Conservation (phyloP, 1,140 invertebrate species). For the Drosophila orosa region DNA sequence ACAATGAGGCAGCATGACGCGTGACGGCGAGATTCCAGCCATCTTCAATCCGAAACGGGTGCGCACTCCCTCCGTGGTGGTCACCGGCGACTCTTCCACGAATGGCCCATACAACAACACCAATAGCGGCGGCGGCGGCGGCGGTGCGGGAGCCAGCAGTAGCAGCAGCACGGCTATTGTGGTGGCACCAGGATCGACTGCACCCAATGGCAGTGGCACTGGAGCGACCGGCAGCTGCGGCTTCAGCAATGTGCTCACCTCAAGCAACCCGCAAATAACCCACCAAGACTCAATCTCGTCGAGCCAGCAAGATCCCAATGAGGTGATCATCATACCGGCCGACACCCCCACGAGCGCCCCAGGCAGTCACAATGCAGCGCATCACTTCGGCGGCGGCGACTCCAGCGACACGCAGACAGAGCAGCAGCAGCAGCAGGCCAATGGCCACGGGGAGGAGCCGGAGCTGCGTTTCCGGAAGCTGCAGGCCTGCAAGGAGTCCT, state of each 20-base stretch:
- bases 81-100: slow-evolving; percentile 87
- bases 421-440: slow-evolving; percentile 64
- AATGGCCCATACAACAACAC: slow-evolving; percentile 85
- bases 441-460: slow-evolving; percentile 65
- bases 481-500: slow-evolving; percentile 87
- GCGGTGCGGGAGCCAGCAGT: slow-evolving; percentile 42
- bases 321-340: slow-evolving; percentile 79
- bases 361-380: slow-evolving; percentile 56
- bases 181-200: slow-evolving; percentile 4
- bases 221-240: slow-evolving; percentile 59
- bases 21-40: slow-evolving; percentile 89
- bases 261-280: slow-evolving; percentile 84
- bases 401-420: slow-evolving; percentile 63
- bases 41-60: slow-evolving; percentile 91
- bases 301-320: slow-evolving; percentile 85
- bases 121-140: slow-evolving; percentile 26
- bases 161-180: slow-evolving; percentile 32
- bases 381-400: slow-evolving; percentile 53
- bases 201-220: slow-evolving; percentile 26
- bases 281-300: slow-evolving; percentile 86
- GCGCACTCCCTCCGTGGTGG: slow-evolving; percentile 89
- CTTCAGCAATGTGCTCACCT: slow-evolving; percentile 82
- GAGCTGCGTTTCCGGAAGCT: slow-evolving; percentile 69
- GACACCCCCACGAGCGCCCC: slow-evolving; percentile 68
- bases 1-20: slow-evolving; percentile 76